These are phyloP conservation scores for Pica pica DNA, from an alignment of 2,113 vertebrate genomes.

Conservation along the genomic window DNA sequence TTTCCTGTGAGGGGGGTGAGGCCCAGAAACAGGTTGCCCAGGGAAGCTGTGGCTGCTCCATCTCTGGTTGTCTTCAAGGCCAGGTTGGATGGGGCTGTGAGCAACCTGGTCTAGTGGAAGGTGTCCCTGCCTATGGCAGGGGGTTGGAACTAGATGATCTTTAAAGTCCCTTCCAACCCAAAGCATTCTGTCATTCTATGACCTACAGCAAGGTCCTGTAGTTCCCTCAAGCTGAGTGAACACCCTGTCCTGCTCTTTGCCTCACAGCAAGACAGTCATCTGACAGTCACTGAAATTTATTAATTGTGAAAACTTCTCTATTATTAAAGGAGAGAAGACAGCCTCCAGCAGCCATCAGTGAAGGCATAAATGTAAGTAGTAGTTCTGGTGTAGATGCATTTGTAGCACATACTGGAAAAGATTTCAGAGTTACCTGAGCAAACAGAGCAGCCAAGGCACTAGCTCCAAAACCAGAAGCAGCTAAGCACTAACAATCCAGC, in stretches of 20 bases:
- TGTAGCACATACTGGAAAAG: background rate
- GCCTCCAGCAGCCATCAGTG: background rate
- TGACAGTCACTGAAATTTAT: background rate
- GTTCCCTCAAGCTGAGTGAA: background rate
- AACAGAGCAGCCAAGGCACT: background rate
- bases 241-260: background rate
- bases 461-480: background rate
- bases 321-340: background rate
- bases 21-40: background rate
- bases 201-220: background rate
- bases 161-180: background rate
- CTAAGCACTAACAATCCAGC: accelerated
- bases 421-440: background rate
- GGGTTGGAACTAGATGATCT: background rate
- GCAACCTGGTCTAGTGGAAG: background rate
- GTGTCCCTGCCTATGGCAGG: background rate
- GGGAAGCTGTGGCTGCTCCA: background rate
- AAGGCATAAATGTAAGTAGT: background rate
- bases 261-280: background rate
- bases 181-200: background rate
- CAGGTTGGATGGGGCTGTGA: background rate
- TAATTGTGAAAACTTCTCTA: background rate
- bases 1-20: background rate
- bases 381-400: background rate
- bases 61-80: background rate